phyloP scores from a whole-genome alignment of 2,113 vertebrate species.

The Atractosteus spatula region DNA sequence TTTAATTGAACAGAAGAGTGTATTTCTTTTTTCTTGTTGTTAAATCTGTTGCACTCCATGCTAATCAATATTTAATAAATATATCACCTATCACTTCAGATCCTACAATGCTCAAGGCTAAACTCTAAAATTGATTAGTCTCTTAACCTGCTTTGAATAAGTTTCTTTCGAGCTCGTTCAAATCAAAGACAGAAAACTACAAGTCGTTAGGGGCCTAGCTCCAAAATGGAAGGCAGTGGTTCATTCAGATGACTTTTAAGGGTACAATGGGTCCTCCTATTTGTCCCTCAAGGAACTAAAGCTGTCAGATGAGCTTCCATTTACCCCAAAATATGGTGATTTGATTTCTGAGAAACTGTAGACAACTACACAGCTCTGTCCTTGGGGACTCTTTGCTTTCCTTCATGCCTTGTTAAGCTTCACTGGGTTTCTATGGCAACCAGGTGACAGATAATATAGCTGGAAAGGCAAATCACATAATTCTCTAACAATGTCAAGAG shows the following conservation, averaged over 20 bases:
- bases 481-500: neutral
- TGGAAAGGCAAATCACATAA: slow-evolving; percentile 7
- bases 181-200: too few species aligned
- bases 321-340: neutral
- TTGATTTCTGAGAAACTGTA: neutral
- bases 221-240: neutral
- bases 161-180: neutral
- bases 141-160: neutral
- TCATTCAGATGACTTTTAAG: neutral
- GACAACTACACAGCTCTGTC: neutral
- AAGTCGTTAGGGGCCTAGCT: neutral
- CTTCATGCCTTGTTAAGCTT: slow-evolving; percentile 14
- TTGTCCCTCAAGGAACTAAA: too few species aligned
- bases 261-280: neutral
- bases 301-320: neutral
- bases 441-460: slow-evolving; percentile 1
- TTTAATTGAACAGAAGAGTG: slow-evolving; percentile 8
- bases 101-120: neutral
- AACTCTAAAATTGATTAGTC: slow-evolving; percentile 5
- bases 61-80: slow-evolving; percentile 13
- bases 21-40: slow-evolving; percentile 3
- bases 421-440: slow-evolving; percentile 20
- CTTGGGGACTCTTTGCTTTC: slow-evolving; percentile 2
- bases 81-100: slow-evolving; percentile 2
- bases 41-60: neutral